A percentile compares a stretch with the other conserved stretches of the same genome.
Conservation (phyloP, 2,113 vertebrate species). For the Periophthalmodon schlosseri region DNA sequence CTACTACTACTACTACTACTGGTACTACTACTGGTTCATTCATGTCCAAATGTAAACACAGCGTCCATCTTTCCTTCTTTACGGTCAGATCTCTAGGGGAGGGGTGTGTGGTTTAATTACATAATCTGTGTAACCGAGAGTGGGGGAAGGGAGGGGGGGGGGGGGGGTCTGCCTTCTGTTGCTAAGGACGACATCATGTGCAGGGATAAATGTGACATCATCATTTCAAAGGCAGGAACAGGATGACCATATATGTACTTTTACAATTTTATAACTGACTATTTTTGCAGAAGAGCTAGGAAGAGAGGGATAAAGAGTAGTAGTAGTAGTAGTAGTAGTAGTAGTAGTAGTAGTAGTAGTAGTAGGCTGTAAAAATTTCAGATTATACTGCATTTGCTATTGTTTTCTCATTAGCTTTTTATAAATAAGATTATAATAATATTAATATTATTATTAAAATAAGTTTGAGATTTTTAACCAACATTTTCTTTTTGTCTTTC, state of each 20-base stretch:
- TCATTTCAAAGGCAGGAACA: background rate
- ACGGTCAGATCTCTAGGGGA: background rate
- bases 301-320: background rate
- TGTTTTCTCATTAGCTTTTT: background rate
- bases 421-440: too few relatives aligned
- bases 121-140: background rate
- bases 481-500: conserved; percentile 39
- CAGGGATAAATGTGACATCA: background rate
- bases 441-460: too few relatives aligned
- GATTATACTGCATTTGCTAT: too few relatives aligned
- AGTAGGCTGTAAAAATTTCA: too few relatives aligned
- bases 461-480: conserved; percentile 4
- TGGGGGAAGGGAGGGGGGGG: background rate
- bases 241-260: background rate
- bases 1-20: too few relatives aligned
- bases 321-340: background rate
- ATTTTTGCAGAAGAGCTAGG: background rate
- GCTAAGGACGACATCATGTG: conserved; percentile 3
- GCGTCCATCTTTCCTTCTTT: background rate
- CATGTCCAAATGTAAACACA: background rate
- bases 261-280: background rate
- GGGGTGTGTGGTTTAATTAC: background rate
- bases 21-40: background rate
- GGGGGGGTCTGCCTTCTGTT: background rate
- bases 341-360: background rate